Percentiles rank a stretch among this genome's conserved stretches.
These are phyloP conservation scores for Acanthornis magna DNA, from an alignment of 2,797 vertebrate genomes.

Conservation along the genomic window DNA sequence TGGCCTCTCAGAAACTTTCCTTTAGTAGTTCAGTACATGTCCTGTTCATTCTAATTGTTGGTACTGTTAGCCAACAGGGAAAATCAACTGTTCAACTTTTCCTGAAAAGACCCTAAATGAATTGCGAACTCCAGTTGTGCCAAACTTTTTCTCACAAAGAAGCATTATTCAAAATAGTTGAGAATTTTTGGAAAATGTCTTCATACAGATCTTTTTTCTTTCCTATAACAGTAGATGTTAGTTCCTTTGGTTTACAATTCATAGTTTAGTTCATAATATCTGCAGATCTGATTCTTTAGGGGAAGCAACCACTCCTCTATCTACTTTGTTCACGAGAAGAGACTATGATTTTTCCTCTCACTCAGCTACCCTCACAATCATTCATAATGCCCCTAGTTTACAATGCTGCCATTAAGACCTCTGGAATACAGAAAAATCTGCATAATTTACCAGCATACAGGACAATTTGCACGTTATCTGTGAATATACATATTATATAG, in stretches of 20 bases:
- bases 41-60: background rate
- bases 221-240: background rate
- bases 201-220: background rate
- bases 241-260: background rate
- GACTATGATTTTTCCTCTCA: background rate
- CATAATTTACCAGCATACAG: background rate
- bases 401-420: background rate
- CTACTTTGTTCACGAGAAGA: background rate
- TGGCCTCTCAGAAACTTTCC: background rate
- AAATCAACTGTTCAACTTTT: background rate
- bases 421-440: background rate
- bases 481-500: background rate
- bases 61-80: background rate
- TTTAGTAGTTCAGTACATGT: background rate
- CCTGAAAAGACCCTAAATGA: background rate
- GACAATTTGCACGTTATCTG: background rate
- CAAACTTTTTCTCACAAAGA: background rate
- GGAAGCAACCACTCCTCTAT: fast-evolving
- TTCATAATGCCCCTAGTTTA: background rate
- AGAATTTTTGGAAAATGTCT: background rate
- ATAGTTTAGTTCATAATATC: background rate
- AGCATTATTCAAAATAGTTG: background rate
- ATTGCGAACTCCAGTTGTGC: background rate
- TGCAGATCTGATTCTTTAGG: background rate
- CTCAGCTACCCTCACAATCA: background rate